These are phyloP conservation scores for Epinephelus awoara DNA, from an alignment of 2,797 vertebrate genomes.

Conservation along the genomic window DNA sequence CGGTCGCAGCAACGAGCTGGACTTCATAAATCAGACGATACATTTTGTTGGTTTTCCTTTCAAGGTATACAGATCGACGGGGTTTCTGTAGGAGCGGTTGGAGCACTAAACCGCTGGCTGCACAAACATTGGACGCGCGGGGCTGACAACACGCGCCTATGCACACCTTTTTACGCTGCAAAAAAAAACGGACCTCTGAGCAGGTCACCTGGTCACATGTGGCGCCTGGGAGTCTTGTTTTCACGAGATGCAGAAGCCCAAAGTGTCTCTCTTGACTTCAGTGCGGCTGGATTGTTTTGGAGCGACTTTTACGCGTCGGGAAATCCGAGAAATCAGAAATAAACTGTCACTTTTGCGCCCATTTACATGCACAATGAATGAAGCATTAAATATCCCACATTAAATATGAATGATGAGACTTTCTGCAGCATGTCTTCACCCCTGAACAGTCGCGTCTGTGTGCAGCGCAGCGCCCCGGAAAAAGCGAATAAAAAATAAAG, in stretches of 20 bases:
- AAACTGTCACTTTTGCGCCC: too few species aligned
- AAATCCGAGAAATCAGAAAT: neutral
- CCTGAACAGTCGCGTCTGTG: constrained; percentile 76
- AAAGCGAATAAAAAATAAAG: constrained; percentile 73
- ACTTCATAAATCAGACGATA: constrained; percentile 87
- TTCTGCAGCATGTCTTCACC: constrained; percentile 37
- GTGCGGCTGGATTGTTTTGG: too few species aligned
- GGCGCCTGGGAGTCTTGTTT: constrained; percentile 13
- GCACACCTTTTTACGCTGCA: constrained; percentile 61
- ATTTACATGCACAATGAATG: too few species aligned
- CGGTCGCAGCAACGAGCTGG: constrained; percentile 80
- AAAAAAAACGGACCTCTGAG: constrained; percentile 18
- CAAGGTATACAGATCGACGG: constrained; percentile 80
- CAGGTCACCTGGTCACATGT: neutral
- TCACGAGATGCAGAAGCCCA: neutral
- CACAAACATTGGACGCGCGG: constrained; percentile 81
- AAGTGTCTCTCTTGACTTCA: neutral
- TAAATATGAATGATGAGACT: neutral
- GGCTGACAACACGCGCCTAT: constrained; percentile 75
- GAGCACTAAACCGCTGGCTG: constrained; percentile 82
- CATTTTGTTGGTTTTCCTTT: constrained; percentile 85
- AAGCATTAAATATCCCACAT: neutral
- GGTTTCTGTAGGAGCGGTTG: constrained; percentile 72
- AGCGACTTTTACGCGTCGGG: neutral
- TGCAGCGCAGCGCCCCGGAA: constrained; percentile 62